Evolutionary conservation across 2,113 vertebrate genomes (phyloP).

Genomic region (Delphinapterus leucas): DNA sequence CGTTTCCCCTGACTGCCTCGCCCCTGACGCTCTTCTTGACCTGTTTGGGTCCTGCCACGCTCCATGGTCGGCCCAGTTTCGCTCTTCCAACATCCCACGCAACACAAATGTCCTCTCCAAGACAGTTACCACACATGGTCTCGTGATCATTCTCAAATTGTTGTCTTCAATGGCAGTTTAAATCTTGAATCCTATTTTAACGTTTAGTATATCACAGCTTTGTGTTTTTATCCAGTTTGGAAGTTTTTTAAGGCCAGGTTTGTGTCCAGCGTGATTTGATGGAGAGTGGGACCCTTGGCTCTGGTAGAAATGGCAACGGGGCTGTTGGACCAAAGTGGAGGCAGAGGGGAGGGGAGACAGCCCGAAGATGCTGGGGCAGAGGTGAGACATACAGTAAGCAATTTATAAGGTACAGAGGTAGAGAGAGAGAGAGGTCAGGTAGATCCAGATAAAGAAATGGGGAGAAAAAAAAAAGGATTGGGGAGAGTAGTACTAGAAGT

Average conservation of each 20-base stretch:
- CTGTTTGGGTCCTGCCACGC: not conserved
- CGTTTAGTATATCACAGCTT: not conserved
- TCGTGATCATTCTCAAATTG: not conserved
- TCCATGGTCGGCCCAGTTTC: not conserved
- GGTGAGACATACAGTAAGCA: not conserved
- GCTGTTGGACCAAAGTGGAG: not conserved
- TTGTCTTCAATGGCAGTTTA: not conserved
- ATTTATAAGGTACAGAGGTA: not conserved
- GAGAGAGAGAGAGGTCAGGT: not conserved
- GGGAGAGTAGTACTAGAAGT: not conserved
- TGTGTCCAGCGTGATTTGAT: not conserved
- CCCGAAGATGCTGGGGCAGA: not conserved
- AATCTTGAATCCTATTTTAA: not conserved
- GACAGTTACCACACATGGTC: not conserved
- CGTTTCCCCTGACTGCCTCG: not conserved
- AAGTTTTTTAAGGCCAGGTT: not conserved
- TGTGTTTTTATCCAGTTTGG: not conserved
- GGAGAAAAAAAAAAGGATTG: not conserved
- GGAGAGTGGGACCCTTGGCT: not conserved
- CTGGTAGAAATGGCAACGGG: not conserved
- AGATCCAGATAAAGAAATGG: not conserved
- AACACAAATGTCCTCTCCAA: not conserved
- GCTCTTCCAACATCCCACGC: not conserved
- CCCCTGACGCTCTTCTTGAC: not conserved
- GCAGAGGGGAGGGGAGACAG: not conserved